These are phyloP conservation scores for Heliothis virescens DNA, from an alignment of 1,140 invertebrate species.

Conservation along the genomic window DNA sequence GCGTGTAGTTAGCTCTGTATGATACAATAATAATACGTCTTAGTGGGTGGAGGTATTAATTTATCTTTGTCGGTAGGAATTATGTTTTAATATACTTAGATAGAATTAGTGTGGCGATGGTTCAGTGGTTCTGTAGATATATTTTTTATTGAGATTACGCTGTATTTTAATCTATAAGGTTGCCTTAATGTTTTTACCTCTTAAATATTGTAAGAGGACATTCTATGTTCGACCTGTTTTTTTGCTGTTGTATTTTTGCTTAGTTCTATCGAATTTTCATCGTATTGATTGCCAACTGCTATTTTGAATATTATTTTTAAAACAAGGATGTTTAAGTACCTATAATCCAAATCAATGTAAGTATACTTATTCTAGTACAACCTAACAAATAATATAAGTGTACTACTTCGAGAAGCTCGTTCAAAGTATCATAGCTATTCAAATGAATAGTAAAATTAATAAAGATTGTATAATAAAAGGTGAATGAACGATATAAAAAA, in stretches of 20 bases:
- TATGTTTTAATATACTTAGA: background rate
- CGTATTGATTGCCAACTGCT: too few species aligned
- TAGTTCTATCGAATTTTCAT: too few species aligned
- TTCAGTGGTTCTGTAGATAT: background rate
- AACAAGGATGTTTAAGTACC: too few species aligned
- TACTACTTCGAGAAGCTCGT: background rate
- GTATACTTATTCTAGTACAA: too few species aligned
- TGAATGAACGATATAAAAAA: background rate
- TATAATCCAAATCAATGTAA: too few species aligned
- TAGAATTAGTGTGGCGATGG: background rate
- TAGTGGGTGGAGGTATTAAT: constrained; percentile 4
- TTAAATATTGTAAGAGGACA: background rate
- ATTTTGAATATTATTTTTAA: too few species aligned
- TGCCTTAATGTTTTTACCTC: background rate
- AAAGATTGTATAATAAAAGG: background rate
- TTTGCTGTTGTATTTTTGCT: too few species aligned
- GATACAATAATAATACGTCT: constrained; percentile 25
- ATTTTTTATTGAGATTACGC: background rate
- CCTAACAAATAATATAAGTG: too few species aligned
- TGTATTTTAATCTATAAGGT: background rate
- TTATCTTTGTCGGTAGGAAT: constrained; percentile 7
- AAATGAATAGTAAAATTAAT: background rate
- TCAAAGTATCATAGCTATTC: background rate
- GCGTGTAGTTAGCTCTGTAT: background rate
- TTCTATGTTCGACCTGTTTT: too few species aligned